Percentiles rank a stretch among this genome's conserved stretches.
Conservation (phyloP, 2,113 vertebrate species). For the Phodopus roborovskii region DNA sequence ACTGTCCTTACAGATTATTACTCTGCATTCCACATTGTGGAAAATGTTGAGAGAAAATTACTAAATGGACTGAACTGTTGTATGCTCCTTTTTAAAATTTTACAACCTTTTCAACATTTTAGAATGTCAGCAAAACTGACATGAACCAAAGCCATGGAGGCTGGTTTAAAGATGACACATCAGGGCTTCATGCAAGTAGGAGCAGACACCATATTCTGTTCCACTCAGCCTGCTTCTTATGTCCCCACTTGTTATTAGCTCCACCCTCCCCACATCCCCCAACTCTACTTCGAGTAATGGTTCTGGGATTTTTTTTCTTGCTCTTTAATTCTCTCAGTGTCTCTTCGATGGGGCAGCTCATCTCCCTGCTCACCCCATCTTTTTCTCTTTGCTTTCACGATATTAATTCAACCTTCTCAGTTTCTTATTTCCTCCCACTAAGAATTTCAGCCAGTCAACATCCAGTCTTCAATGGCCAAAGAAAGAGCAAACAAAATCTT, state of each 20-base stretch:
- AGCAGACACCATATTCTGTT: background rate
- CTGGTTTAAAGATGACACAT: background rate
- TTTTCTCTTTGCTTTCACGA: slow-evolving; percentile 2
- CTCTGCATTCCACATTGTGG: background rate
- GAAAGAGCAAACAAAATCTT: background rate
- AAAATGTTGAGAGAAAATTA: slow-evolving; percentile 52
- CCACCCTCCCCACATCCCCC: rapidly evolving
- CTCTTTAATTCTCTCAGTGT: background rate
- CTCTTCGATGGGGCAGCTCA: background rate
- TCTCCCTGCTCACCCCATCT: background rate
- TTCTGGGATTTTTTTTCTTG: background rate
- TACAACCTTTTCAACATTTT: slow-evolving; percentile 37
- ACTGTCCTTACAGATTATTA: slow-evolving; percentile 20
- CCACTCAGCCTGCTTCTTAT: background rate
- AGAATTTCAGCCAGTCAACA: background rate
- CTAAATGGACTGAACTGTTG: background rate
- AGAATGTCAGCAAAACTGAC: background rate
- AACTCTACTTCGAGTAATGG: background rate
- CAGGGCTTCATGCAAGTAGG: background rate
- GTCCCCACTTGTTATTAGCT: background rate
- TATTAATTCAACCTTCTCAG: background rate
- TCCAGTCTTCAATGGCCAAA: background rate
- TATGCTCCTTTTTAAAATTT: slow-evolving; percentile 20
- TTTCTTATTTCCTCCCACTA: background rate
- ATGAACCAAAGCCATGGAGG: background rate